Conservation (phyloP, 2,797 vertebrate species). For the Cossypha heuglini region DNA sequence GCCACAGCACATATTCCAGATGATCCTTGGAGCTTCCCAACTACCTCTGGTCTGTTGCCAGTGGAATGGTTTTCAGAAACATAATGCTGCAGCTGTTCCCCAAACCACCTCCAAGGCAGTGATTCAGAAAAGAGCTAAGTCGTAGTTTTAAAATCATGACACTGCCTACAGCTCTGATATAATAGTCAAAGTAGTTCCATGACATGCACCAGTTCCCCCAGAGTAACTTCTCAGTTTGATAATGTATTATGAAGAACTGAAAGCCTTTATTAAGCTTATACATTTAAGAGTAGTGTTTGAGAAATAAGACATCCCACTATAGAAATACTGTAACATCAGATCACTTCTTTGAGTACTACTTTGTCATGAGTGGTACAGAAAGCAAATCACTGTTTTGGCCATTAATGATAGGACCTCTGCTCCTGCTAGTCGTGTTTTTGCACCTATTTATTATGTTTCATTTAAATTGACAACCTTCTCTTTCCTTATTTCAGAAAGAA, state of each 20-base stretch:
- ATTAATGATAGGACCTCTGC: background rate
- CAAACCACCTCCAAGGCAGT: background rate
- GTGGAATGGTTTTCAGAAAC: background rate
- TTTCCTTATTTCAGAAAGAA: background rate
- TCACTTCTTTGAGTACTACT: background rate
- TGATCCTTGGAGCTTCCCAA: background rate
- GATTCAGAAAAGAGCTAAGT: background rate
- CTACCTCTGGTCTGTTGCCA: background rate
- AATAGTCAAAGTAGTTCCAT: background rate
- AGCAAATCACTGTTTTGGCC: background rate
- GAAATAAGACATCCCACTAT: background rate
- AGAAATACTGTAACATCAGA: background rate
- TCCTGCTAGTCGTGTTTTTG: background rate
- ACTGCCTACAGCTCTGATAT: background rate
- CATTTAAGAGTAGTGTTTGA: background rate
- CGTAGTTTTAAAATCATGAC: background rate
- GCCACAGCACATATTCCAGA: fast-evolving
- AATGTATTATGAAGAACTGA: background rate
- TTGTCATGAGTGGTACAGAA: background rate
- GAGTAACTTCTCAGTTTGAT: background rate
- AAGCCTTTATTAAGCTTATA: background rate
- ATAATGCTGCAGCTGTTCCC: background rate
- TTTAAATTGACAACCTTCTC: background rate
- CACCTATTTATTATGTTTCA: background rate
- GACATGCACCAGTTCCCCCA: background rate